Percentiles rank a stretch among this genome's conserved stretches.
These are phyloP conservation scores for Exaiptasia diaphana DNA, from an alignment of 64 coral and sea anemone genomes.

Conservation along the genomic window DNA sequence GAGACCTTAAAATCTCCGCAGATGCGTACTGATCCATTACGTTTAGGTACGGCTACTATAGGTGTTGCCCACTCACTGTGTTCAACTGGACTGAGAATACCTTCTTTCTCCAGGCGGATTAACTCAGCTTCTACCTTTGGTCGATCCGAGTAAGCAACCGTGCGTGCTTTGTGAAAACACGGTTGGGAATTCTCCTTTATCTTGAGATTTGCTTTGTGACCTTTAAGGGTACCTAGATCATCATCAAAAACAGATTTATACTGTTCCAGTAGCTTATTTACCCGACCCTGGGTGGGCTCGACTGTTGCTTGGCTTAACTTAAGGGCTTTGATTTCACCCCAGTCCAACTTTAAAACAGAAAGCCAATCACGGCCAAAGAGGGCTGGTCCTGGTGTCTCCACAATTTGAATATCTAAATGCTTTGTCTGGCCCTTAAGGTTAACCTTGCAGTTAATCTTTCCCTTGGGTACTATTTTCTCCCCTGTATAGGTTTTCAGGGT, in stretches of 20 bases:
- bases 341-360: conserved; percentile 22
- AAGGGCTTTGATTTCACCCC: conserved; percentile 43
- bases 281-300: not conserved
- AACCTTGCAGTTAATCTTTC: conserved; percentile 27
- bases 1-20: conserved; percentile 54
- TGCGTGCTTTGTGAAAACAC: conserved; percentile 14
- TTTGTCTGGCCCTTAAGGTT: conserved; percentile 23
- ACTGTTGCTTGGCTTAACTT: not conserved
- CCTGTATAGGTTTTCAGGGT: conserved; percentile 50
- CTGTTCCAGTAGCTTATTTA: conserved; percentile 32
- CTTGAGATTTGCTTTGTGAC: conserved; percentile 45
- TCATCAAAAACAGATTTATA: conserved; percentile 48
- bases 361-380: conserved; percentile 64
- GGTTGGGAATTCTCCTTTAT: conserved; percentile 37
- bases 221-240: conserved; percentile 45
- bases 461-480: conserved; percentile 28
- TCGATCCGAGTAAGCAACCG: conserved; percentile 34
- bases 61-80: conserved; percentile 59
- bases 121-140: conserved; percentile 43
- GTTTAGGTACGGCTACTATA: conserved; percentile 34
- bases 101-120: conserved; percentile 19
- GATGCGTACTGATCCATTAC: conserved; percentile 19
- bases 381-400: conserved; percentile 35
- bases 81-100: conserved; percentile 36
- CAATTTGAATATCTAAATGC: conserved; percentile 6